Evolutionary conservation across 2,888 invertebrate genomes (phyloP).

Genomic region (Cephus pulcher): DNA sequence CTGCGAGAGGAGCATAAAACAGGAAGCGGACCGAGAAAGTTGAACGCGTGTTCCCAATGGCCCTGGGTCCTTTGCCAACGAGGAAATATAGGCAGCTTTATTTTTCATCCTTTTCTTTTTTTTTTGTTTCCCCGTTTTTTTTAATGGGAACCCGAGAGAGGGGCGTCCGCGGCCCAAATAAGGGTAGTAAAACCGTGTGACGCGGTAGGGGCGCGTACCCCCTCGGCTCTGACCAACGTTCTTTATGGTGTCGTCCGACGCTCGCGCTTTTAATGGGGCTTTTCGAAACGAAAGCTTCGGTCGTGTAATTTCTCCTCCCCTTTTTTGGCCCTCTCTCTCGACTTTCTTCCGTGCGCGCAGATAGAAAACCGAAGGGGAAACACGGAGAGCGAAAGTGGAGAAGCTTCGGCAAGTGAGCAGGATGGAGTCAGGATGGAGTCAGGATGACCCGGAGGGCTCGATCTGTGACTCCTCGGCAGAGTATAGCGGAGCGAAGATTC

Average conservation of each 20-base stretch:
- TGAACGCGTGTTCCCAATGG: neutral
- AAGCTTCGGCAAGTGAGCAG: neutral
- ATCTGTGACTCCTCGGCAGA: neutral
- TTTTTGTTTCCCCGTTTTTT: neutral
- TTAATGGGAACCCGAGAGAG: neutral
- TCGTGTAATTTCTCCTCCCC: neutral
- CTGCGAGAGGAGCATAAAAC: neutral
- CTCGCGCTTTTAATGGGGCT: neutral
- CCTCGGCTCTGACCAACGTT: neutral
- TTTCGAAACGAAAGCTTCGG: constrained; percentile 2
- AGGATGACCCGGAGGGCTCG: neutral
- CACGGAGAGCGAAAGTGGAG: neutral
- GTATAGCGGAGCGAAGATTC: neutral
- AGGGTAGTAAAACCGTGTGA: constrained; percentile 4
- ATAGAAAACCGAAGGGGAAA: neutral
- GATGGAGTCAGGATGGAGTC: neutral
- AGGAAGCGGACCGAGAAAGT: neutral
- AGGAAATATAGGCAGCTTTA: neutral
- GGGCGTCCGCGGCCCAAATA: neutral
- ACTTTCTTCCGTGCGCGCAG: neutral
- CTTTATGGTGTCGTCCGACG: neutral
- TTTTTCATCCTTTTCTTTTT: neutral
- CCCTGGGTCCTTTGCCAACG: neutral
- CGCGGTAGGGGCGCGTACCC: neutral
- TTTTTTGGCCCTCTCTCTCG: neutral